Evolutionary conservation across 2,113 vertebrate species (phyloP), one percentile per base, ranked within the genome.

Genomic region (Cavia porcellus): DNA sequence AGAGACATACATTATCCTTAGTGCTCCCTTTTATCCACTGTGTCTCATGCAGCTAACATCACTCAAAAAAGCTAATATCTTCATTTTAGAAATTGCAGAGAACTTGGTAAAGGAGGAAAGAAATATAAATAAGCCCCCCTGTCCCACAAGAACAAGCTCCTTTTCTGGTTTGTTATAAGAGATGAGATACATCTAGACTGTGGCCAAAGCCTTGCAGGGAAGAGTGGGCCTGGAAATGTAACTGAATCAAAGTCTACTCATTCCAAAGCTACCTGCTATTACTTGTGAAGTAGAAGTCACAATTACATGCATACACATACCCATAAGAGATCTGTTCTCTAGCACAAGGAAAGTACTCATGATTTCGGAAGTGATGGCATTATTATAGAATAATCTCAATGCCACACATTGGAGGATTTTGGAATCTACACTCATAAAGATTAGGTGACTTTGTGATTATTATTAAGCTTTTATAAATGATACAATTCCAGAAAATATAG

Each of bases 391-490:
- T 72, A 80, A 32, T 66, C 11, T 83, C 35, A 57, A 1, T 70
- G 79, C 38, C 88, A 89, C 50, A 19, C 35, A 52, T 84, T 83
- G n/a, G 32, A 42, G 47, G 8, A 9, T 86, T 96, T 42, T 17
- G 47, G 50, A 93, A 89, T 85, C 86, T 70, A 62, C 42, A 52
- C 22, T 15, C 42, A 42, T 32, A 81, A 96, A 87, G 85, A 10
- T 64, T 90, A 47, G 32, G 59, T n/a, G 22, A 79, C 64, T 62
- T 92, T 70, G 45, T 15, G 24, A 75, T 74, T 77, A 88, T 85
- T 66, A 90, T 91, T 82, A 93, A 47, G 38, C 57, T 96, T 94
- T 96, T 64, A 38, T 86, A 90, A 74, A 61, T 38, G 38, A 85
- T 55, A 32, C 42, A 77, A 89, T 86, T 96, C 83, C 47, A 92